Base-by-base conservation (phyloP, 2,113 vertebrate genomes). In the Hippotragus niger region DNA sequence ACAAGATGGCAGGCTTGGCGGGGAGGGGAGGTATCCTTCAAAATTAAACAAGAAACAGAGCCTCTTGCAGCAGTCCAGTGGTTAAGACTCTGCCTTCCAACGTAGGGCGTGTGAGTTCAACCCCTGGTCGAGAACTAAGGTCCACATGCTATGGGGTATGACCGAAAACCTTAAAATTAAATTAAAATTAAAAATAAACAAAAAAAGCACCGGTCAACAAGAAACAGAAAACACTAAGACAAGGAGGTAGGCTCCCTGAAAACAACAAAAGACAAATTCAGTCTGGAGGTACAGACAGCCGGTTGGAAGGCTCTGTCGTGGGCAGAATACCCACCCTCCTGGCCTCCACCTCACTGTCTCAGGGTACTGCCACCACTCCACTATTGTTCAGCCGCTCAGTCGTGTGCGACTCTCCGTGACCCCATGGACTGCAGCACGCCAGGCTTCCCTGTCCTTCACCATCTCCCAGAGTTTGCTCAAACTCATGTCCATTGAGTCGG, bases 361-460 rank as follows among this genome's bases (percentile, higher is more conserved):
- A 33, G 94, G 64, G 33, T 12, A 25, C 45, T 29, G 43, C 81
- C 78, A 10, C 11, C 57, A 74, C 67, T 71, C n/a, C 3, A 17
- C 17, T 23, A 21, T 40, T 0, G n/a, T 6, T 23, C 67, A 40
- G n/a, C 6, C 4, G 1, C 67, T 71, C 67, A 40, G 19, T 12
- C 19, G 0, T 23, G n/a, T 71, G n/a, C 0, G 10, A 23, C 19
- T 71, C n/a, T 13, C 21, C 12, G 67, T 0, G 5, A 40, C 67
- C 67, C n/a, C 19, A 3, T 2, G 19, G n/a, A 71, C 19, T 23
- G 19, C n/a, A 71, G n/a, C 10, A 23, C 5, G 1, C 67, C n/a
- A 71, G 67, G n/a, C 19, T 23, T 12, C n/a, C 67, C 67, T 23
- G 10, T 40, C 19, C 19, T 71, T 36, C n/a, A 40, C 67, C 3